Conservation (phyloP, 2,888 invertebrate genomes). For the Stratiomys singularior region DNA sequence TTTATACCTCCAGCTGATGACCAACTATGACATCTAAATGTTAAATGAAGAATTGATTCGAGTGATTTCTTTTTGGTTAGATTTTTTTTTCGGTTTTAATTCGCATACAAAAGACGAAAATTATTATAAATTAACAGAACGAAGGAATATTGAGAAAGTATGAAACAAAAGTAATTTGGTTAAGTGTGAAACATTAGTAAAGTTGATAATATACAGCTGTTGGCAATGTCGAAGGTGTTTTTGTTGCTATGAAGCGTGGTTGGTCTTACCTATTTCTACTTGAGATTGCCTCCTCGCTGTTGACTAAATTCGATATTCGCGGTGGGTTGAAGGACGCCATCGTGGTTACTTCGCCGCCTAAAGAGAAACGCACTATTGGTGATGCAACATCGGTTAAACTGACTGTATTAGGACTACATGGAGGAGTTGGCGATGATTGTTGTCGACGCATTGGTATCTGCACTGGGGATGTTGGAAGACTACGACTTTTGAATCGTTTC, state of each 20-base stretch:
- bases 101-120: conserved; percentile 7
- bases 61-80: conserved; percentile 15
- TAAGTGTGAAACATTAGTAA: background rate
- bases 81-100: background rate
- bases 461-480: conserved; percentile 56
- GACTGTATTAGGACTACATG: conserved; percentile 45
- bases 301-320: conserved; percentile 47
- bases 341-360: conserved; percentile 54
- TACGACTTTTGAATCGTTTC: conserved; percentile 64
- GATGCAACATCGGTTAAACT: conserved; percentile 47
- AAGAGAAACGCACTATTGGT: conserved; percentile 53
- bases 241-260: too few relatives aligned
- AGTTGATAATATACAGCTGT: too few relatives aligned
- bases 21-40: conserved; percentile 55
- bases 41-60: conserved; percentile 31
- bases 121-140: conserved; percentile 10
- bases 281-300: conserved; percentile 50
- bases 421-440: conserved; percentile 50
- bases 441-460: conserved; percentile 52
- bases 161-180: background rate
- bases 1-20: conserved; percentile 51
- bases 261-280: conserved; percentile 53
- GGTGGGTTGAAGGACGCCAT: conserved; percentile 50
- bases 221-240: too few relatives aligned
- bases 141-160: background rate